Percentiles rank a stretch among this genome's conserved stretches.
Conservation (phyloP, 2,797 vertebrate genomes). For the Telmatherina bonti region DNA sequence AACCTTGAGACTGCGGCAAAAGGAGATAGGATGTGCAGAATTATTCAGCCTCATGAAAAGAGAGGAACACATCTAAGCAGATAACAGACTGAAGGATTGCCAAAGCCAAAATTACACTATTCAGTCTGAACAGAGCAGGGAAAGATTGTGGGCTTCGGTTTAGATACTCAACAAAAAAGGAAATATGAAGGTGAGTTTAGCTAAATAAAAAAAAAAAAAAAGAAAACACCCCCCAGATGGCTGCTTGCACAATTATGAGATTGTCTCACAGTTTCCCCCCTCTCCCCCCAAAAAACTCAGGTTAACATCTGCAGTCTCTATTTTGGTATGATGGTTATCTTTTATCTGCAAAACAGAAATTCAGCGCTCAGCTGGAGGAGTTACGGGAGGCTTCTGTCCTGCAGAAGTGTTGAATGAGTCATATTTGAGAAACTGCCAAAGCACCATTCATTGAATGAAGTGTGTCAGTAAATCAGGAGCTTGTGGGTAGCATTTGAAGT, state of each 20-base stretch:
- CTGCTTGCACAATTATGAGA: slow-evolving; percentile 42
- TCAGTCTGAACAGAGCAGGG: slow-evolving; percentile 59
- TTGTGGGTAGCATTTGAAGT: slow-evolving; percentile 44
- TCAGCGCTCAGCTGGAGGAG: slow-evolving; percentile 14
- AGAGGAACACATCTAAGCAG: slow-evolving; percentile 30
- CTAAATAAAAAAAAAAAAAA: no score
- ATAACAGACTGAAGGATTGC: slow-evolving; percentile 47
- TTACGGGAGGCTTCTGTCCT: slow-evolving; percentile 19
- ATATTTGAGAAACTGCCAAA: slow-evolving; percentile 23
- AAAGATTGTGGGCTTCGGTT: slow-evolving; percentile 45
- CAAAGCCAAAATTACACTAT: slow-evolving; percentile 54
- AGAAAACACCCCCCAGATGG: slow-evolving; percentile 42
- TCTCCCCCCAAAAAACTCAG: slow-evolving; percentile 24
- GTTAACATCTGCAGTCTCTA: slow-evolving; percentile 25
- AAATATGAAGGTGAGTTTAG: slow-evolving; percentile 49
- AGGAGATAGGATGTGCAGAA: slow-evolving; percentile 40
- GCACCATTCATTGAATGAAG: slow-evolving; percentile 46
- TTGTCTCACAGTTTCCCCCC: slow-evolving; percentile 44
- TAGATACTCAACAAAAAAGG: slow-evolving; percentile 45
- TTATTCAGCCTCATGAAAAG: slow-evolving; percentile 49
- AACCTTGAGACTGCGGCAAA: slow-evolving; percentile 26
- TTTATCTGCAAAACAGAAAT: slow-evolving; percentile 19
- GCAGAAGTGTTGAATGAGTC: slow-evolving; percentile 16
- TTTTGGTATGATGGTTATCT: slow-evolving; percentile 29
- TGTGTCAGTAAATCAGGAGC: slow-evolving; percentile 52